A percentile compares a stretch with the other conserved stretches of the same genome.
Conservation (phyloP, 2,888 invertebrate species). For the Lasioglossum calceatum region DNA sequence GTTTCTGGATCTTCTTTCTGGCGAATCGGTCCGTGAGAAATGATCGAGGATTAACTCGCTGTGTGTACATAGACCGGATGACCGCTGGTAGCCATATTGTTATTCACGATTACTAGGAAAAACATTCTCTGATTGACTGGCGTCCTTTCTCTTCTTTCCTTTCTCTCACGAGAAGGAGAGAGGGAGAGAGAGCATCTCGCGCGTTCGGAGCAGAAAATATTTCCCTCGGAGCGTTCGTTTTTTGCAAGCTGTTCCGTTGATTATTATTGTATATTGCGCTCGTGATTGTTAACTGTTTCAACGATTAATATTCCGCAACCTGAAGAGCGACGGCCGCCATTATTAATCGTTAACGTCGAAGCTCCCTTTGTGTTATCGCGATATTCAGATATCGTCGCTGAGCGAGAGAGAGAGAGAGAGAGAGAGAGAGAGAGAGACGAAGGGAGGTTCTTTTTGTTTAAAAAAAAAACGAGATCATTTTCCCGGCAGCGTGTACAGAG, state of each 20-base stretch:
- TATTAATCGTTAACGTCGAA: neutral
- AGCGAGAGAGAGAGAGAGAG: neutral
- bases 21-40: neutral
- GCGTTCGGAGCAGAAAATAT: neutral
- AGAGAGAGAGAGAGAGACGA: too few species aligned
- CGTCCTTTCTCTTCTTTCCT: constrained; percentile 65
- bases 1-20: neutral
- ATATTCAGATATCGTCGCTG: neutral
- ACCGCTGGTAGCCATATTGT: constrained; percentile 56
- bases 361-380: neutral
- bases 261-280: constrained; percentile 4
- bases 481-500: neutral
- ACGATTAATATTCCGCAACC: constrained; percentile 1
- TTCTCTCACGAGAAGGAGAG: constrained; percentile 39
- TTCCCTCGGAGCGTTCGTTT: constrained; percentile 6
- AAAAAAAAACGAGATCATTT: neutral
- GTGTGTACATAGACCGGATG: constrained; percentile 58
- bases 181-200: neutral
- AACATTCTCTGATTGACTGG: constrained; percentile 38
- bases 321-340: constrained; percentile 1
- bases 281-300: constrained; percentile 11
- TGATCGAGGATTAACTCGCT: constrained; percentile 38
- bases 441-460: neutral
- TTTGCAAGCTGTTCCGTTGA: constrained; percentile 9
- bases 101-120: constrained; percentile 54